A percentile compares a stretch with the other conserved stretches of the same genome.
phyloP scores from a whole-genome alignment of 2,797 vertebrate genomes.

The Arrhamphus sclerolepis region DNA sequence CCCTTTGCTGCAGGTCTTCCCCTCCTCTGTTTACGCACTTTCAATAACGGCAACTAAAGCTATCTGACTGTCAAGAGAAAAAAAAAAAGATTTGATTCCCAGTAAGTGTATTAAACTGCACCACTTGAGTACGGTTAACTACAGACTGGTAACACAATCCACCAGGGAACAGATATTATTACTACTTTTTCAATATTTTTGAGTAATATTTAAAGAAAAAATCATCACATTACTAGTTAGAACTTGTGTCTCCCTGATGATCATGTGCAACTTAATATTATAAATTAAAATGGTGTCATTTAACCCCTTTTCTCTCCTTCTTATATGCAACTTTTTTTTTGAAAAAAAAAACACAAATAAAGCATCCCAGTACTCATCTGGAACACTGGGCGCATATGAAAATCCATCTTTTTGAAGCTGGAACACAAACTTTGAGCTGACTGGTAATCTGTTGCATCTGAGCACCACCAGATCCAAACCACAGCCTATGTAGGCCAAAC shows the following conservation, averaged over 20 bases:
- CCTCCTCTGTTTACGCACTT: too few species aligned
- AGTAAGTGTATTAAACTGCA: not conserved
- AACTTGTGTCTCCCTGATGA: too few species aligned
- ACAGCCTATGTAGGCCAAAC: conserved; percentile 61
- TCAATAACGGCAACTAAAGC: too few species aligned
- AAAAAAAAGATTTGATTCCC: not conserved
- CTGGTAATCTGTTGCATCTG: conserved; percentile 12
- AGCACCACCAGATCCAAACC: conserved; percentile 32
- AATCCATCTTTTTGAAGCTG: conserved; percentile 4
- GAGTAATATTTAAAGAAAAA: not conserved
- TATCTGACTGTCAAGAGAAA: too few species aligned
- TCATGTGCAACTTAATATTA: not conserved
- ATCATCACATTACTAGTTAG: not conserved
- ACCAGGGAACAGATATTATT: not conserved
- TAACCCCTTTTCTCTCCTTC: not conserved
- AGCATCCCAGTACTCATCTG: too few species aligned
- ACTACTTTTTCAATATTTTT: not conserved
- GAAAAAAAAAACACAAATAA: too few species aligned
- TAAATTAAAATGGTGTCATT: not conserved
- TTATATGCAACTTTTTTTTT: not conserved
- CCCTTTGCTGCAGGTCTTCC: too few species aligned
- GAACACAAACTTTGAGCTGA: conserved; percentile 15
- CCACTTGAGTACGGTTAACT: not conserved
- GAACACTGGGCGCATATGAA: not conserved
- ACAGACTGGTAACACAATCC: not conserved